Evolutionary conservation across 2,113 vertebrate species (phyloP).

Genomic region (Cinclus cinclus): DNA sequence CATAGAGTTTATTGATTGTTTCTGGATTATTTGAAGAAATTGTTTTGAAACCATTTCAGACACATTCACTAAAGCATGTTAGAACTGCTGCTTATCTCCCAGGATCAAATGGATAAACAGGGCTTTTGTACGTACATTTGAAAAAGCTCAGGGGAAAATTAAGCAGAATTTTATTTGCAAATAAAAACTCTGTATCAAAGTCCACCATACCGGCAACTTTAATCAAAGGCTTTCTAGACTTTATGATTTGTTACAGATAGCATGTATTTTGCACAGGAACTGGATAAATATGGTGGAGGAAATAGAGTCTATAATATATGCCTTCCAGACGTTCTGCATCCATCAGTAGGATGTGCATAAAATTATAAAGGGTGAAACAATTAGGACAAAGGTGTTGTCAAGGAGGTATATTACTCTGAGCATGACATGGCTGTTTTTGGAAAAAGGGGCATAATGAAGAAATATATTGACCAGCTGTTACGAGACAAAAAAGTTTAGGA

Average conservation of each 20-base stretch:
- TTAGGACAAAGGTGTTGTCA: constrained; percentile 7
- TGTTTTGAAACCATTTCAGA: constrained; percentile 23
- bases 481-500: constrained; percentile 12
- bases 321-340: not conserved
- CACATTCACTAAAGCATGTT: not conserved
- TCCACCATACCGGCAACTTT: not conserved
- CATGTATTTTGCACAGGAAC: constrained; percentile 9
- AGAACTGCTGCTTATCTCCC: not conserved
- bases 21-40: constrained; percentile 14
- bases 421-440: not conserved
- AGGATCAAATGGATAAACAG: not conserved
- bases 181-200: not conserved
- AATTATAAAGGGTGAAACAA: not conserved
- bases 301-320: not conserved
- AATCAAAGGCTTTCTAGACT: not conserved
- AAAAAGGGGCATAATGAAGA: constrained; percentile 12
- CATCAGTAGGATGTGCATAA: not conserved
- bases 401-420: not conserved
- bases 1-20: not conserved
- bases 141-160: not conserved
- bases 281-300: not conserved
- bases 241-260: not conserved
- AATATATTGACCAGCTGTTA: constrained; percentile 52
- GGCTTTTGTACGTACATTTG: not conserved
- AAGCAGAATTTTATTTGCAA: constrained; percentile 4